Evolutionary conservation across 1,140 invertebrate genomes (phyloP), one percentile per base, ranked within the genome.

Genomic region (Cydia splendana): DNA sequence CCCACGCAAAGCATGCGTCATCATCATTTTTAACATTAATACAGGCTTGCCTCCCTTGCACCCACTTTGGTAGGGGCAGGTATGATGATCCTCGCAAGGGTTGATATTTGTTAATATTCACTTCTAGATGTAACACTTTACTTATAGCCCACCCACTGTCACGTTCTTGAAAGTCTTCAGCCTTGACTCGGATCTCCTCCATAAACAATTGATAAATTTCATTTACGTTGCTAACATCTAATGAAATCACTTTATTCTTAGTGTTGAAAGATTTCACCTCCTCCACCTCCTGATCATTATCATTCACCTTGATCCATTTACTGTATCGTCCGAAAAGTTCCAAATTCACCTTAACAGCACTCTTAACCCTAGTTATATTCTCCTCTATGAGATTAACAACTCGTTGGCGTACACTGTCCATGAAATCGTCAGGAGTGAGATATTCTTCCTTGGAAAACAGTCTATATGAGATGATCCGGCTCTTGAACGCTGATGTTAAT

Each of bases 101-200:
- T 51, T 20, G 38, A 57, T 34, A 62, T 9, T 75, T 75, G 45
- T 75, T 75, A 75, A 75, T 28, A 48, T 75, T 75, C n/a, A 75
- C 20, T 6, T 75, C 51, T 6, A 75, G 7, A 34, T n/a, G 57
- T 2, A n/a, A 4, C 3, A 62, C 57, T 28, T 20, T 48, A 6
- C 57, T 20, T 4, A 75, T 28, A 15, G 38, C 48, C 74, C 74
- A 75, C 6, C 74, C 74, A 34, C 74, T 75, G 20, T 75, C 74
- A 4, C 51, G 45, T 38, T 75, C 74, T 62, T 75, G 53, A 62
- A 75, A 75, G 12, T 62, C 74, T 62, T 53, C 74, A 38, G 6
- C 18, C 24, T 62, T 75, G 6, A 9, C 12, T 6, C 12, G 1
- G 24, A 65, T 65, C 3, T 30, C 30, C 30, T 30, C 30, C 30